Conservation (phyloP, 2,888 invertebrate species). For the Psococerastis gibbosa region DNA sequence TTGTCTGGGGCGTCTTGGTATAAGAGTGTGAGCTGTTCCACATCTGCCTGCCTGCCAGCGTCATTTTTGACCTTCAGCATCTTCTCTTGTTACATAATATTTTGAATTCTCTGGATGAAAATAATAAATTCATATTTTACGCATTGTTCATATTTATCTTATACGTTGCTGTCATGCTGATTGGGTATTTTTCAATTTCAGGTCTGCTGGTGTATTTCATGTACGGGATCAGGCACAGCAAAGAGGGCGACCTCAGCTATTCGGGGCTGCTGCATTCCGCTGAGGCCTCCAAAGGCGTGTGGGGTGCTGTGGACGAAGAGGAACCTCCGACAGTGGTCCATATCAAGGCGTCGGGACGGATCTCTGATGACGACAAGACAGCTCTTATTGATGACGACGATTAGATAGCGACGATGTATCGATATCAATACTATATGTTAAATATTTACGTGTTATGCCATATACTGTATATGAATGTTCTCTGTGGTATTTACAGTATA, state of each 20-base stretch:
- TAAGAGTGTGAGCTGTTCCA: no score
- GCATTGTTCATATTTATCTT: constrained; percentile 5
- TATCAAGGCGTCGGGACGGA: not conserved
- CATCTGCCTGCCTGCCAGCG: no score
- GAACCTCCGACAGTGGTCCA: not conserved
- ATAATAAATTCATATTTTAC: not conserved
- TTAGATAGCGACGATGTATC: no score
- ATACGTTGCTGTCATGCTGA: no score
- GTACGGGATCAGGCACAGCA: constrained; percentile 72
- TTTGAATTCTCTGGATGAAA: no score
- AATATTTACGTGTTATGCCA: no score
- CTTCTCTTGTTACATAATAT: no score
- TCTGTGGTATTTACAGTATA: no score
- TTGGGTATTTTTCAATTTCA: constrained; percentile 27
- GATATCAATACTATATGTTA: no score
- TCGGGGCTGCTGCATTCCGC: constrained; percentile 44
- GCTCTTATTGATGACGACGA: not conserved
- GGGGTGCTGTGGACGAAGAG: constrained; percentile 28
- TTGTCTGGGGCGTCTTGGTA: no score
- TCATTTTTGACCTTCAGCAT: no score
- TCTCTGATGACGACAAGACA: not conserved
- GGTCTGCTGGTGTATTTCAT: constrained; percentile 65
- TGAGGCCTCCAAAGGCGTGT: constrained; percentile 39
- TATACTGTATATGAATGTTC: no score
- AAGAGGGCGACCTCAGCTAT: constrained; percentile 48